These are phyloP conservation scores for Archocentrus centrarchus DNA, from an alignment of 2,113 vertebrate genomes.

Conservation along the genomic window DNA sequence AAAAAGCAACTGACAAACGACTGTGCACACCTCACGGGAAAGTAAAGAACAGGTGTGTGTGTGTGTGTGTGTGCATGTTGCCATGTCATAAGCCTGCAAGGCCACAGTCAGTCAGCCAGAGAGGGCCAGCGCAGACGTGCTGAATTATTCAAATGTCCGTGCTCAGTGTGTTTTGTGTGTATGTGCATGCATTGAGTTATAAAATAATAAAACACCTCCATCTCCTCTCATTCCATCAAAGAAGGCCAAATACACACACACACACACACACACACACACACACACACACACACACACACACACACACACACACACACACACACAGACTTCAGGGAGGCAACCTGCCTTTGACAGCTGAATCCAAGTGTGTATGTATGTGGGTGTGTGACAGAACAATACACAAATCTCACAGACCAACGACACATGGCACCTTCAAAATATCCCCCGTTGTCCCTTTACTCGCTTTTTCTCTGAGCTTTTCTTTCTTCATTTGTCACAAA, in stretches of 20 bases:
- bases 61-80: conserved; percentile 2
- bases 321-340: conserved; percentile 33
- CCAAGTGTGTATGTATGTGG: neutral
- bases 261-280: conserved; percentile 42
- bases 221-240: conserved; percentile 71
- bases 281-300: conserved; percentile 51
- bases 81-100: conserved; percentile 32
- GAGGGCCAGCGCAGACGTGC: conserved; percentile 39
- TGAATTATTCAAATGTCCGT: conserved; percentile 80
- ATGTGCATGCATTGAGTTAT: conserved; percentile 59
- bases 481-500: conserved; percentile 60
- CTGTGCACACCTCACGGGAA: conserved; percentile 14
- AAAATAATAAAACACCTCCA: conserved; percentile 72
- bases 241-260: conserved; percentile 33
- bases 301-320: conserved; percentile 53
- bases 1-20: conserved; percentile 10
- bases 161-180: conserved; percentile 52
- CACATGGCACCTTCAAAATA: conserved; percentile 29
- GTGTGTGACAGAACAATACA: conserved; percentile 10
- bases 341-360: conserved; percentile 40
- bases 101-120: conserved; percentile 50
- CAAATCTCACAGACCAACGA: conserved; percentile 38
- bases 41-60: conserved; percentile 36
- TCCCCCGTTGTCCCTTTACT: conserved; percentile 28
- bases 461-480: conserved; percentile 29